Conservation (phyloP, 2,888 invertebrate species). For the Camptogramma bilineatum region DNA sequence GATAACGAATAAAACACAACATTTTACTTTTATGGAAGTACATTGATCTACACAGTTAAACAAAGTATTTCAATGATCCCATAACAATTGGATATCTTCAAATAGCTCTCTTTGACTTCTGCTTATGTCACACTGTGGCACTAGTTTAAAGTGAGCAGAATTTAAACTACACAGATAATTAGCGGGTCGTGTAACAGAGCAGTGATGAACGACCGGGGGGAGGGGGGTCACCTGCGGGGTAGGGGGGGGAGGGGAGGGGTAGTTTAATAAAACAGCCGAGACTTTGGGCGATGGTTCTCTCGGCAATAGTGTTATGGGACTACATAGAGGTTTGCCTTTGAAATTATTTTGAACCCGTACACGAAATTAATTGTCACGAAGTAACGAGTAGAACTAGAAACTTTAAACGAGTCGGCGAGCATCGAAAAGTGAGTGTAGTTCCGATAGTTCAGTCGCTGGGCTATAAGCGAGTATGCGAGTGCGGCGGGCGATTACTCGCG, state of each 20-base stretch:
- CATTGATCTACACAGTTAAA: too few species aligned
- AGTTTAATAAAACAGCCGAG: constrained; percentile 38
- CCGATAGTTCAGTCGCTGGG: too few species aligned
- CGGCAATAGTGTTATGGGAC: constrained; percentile 8
- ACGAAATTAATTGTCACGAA: neutral
- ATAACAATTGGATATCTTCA: too few species aligned
- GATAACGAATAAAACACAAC: neutral
- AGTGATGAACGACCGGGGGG: constrained; percentile 47
- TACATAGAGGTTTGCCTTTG: neutral
- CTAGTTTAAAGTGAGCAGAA: constrained; percentile 45
- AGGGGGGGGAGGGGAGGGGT: constrained; percentile 30
- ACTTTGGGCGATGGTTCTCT: constrained; percentile 15
- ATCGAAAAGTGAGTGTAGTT: too few species aligned
- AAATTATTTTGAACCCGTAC: neutral
- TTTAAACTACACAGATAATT: constrained; percentile 53
- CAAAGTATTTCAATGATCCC: too few species aligned
- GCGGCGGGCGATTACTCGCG: too few species aligned
- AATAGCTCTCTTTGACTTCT: constrained; percentile 8
- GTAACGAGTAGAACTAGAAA: too few species aligned
- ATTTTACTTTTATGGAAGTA: too few species aligned
- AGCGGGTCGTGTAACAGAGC: constrained; percentile 45
- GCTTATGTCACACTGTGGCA: constrained; percentile 13
- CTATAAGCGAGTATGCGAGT: too few species aligned
- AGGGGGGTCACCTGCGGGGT: constrained; percentile 16
- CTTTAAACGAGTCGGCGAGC: too few species aligned